A percentile compares a stretch with the other conserved stretches of the same genome.
These are phyloP conservation scores for Brenthis hecate DNA, from an alignment of 2,888 invertebrate species.

Conservation along the genomic window DNA sequence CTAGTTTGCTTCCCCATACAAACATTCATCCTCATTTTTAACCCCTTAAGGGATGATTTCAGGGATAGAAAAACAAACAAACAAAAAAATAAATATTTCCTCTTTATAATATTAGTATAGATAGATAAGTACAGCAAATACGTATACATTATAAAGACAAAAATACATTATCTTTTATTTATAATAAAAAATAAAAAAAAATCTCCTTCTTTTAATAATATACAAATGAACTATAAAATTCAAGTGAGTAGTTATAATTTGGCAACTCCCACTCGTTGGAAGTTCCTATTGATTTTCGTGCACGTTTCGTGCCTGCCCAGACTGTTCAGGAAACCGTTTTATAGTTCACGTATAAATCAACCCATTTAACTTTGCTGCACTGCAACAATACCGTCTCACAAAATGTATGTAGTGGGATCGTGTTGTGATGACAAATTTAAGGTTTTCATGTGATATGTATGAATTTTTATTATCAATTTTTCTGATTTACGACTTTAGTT, in stretches of 20 bases:
- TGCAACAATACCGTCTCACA: neutral
- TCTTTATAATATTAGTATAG: no score
- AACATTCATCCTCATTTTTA: no score
- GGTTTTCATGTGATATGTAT: neutral
- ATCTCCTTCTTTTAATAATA: neutral
- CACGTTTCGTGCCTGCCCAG: slow-evolving; percentile 15
- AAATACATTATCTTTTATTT: no score
- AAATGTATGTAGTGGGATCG: neutral
- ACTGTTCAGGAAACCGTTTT: slow-evolving; percentile 25
- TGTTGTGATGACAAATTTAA: slow-evolving; percentile 11
- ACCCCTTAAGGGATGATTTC: no score
- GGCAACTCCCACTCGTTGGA: neutral
- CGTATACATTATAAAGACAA: no score
- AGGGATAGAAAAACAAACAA: no score
- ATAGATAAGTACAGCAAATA: no score
- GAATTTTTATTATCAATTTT: slow-evolving; percentile 2
- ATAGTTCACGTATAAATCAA: slow-evolving; percentile 21
- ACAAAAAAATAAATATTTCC: no score
- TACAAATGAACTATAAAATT: slow-evolving; percentile 6
- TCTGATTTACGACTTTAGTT: neutral
- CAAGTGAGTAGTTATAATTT: neutral
- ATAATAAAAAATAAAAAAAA: no score
- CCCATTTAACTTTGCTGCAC: slow-evolving; percentile 17
- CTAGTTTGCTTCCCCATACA: no score
- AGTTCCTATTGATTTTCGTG: slow-evolving; percentile 30